Conservation (phyloP, 2,113 vertebrate genomes). For the Caloenas nicobarica region DNA sequence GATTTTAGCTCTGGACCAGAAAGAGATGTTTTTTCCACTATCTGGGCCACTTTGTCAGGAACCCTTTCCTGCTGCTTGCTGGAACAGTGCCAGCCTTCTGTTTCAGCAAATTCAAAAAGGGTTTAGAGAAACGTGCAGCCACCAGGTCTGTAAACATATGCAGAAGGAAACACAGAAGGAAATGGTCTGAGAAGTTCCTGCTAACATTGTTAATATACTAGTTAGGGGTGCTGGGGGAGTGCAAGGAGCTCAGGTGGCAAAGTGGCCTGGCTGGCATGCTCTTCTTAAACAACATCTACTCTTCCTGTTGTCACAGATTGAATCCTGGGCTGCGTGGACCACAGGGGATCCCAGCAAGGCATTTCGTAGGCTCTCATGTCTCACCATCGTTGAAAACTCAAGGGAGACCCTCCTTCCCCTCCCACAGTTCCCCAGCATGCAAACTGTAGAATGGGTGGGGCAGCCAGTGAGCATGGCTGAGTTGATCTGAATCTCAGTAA, state of each 20-base stretch:
- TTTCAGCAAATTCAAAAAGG: background rate
- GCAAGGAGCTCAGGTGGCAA: background rate
- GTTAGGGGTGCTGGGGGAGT: background rate
- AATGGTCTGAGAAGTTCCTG: background rate
- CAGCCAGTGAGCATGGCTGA: background rate
- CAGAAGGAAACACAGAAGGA: background rate
- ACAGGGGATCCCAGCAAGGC: background rate
- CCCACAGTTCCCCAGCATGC: background rate
- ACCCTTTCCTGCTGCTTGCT: background rate
- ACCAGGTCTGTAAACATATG: background rate
- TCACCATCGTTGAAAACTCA: background rate
- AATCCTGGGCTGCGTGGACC: background rate
- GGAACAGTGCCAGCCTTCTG: background rate
- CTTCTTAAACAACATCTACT: background rate
- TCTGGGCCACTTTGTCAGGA: background rate
- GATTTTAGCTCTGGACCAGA: background rate
- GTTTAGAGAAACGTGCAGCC: accelerated
- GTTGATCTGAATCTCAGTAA: background rate
- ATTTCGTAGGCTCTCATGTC: background rate
- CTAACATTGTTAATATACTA: background rate
- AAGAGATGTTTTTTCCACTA: background rate
- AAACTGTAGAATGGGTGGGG: background rate
- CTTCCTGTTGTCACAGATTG: background rate
- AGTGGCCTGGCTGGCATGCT: background rate
- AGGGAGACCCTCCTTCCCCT: background rate